Conservation (phyloP, 2,888 invertebrate species). For the Troides aeacus region DNA sequence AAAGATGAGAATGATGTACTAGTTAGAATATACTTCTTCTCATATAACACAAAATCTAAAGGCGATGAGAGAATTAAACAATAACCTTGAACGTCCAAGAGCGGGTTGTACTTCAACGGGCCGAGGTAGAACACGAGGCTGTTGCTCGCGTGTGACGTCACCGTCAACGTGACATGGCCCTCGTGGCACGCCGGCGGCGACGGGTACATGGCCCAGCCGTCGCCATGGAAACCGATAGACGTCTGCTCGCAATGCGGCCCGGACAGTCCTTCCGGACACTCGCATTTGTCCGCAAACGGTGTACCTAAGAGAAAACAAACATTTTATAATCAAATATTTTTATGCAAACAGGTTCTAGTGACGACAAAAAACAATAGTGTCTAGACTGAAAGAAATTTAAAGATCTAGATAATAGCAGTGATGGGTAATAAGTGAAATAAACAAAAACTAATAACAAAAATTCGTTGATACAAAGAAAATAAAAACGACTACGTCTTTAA, state of each 20-base stretch:
- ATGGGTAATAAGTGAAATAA: not conserved
- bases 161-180: conserved; percentile 89
- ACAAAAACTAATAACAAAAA: conserved; percentile 1
- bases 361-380: not conserved
- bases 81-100: conserved; percentile 83
- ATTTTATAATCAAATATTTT: not conserved
- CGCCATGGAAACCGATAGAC: conserved; percentile 92
- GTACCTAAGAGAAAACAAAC: conserved; percentile 59
- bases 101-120: conserved; percentile 84
- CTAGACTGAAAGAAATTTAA: too few species aligned
- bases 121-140: conserved; percentile 96
- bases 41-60: not conserved
- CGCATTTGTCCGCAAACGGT: conserved; percentile 84
- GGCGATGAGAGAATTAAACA: not conserved
- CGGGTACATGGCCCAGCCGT: conserved; percentile 95
- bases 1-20: too few species aligned
- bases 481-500: too few species aligned
- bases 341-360: not conserved
- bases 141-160: conserved; percentile 87
- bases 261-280: conserved; percentile 87
- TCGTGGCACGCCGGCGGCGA: conserved; percentile 92
- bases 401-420: conserved; percentile 4
- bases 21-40: too few species aligned
- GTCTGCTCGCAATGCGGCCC: conserved; percentile 96
- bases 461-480: too few species aligned